Evolutionary conservation across 1,140 invertebrate genomes (phyloP).

Genomic region (Muscidifurax raptorellus): DNA sequence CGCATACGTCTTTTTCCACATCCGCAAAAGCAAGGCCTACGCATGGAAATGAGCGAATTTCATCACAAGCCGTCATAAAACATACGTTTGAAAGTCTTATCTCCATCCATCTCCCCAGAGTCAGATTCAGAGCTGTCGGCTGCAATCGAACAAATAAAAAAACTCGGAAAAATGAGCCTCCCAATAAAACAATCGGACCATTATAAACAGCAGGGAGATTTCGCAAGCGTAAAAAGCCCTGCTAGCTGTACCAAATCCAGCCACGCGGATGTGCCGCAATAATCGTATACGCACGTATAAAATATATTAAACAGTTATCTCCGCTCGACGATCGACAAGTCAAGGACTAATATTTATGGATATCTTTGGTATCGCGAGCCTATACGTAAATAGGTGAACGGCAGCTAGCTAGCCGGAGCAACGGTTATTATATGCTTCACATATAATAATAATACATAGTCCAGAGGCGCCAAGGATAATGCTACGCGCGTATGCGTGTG

Average conservation of each 20-base stretch:
- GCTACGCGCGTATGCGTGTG: not conserved
- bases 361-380: not conserved
- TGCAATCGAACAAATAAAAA: too few species aligned
- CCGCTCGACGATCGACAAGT: not conserved
- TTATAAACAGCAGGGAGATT: not conserved
- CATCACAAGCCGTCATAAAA: too few species aligned
- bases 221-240: not conserved
- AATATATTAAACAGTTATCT: conserved; percentile 26
- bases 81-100: too few species aligned
- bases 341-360: conserved; percentile 29
- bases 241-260: not conserved
- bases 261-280: conserved; percentile 7
- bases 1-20: too few species aligned
- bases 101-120: too few species aligned
- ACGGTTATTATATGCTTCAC: not conserved
- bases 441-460: not conserved
- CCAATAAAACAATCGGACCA: too few species aligned
- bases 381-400: conserved; percentile 9
- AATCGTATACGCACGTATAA: not conserved
- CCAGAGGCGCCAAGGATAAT: not conserved
- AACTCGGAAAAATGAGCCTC: too few species aligned
- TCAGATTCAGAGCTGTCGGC: too few species aligned
- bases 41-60: too few species aligned
- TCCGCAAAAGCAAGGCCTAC: too few species aligned
- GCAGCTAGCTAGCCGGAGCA: not conserved